These are phyloP conservation scores for Sinocyclocheilus anophthalmus DNA, from an alignment of 2,113 vertebrate species.

Conservation along the genomic window DNA sequence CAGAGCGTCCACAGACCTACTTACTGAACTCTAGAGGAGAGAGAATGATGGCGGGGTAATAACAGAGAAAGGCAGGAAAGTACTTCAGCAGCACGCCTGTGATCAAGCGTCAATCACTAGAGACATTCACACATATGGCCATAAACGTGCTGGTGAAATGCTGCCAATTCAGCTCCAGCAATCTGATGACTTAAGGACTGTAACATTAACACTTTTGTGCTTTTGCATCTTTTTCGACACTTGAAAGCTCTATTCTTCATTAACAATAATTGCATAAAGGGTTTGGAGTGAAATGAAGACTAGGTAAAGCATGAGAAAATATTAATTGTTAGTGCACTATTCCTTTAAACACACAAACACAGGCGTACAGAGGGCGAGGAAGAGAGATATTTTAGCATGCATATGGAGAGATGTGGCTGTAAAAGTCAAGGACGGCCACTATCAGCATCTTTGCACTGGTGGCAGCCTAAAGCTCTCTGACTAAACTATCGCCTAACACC, in stretches of 20 bases:
- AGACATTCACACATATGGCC: background rate
- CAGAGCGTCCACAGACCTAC: background rate
- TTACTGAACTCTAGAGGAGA: background rate
- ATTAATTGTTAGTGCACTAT: background rate
- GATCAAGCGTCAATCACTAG: background rate
- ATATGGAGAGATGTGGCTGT: background rate
- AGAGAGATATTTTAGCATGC: constrained; percentile 1
- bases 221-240: background rate
- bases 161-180: background rate
- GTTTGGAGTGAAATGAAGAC: background rate
- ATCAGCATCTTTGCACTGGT: background rate
- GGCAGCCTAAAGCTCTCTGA: background rate
- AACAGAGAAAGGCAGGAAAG: background rate
- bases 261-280: background rate
- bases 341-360: background rate
- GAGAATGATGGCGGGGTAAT: background rate
- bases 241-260: background rate
- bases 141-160: background rate
- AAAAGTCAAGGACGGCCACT: constrained; percentile 26
- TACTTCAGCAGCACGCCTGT: background rate
- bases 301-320: background rate
- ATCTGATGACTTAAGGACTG: background rate
- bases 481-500: background rate
- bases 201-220: background rate
- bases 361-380: background rate